These are phyloP conservation scores for Acrocera orbiculus DNA, from an alignment of 2,888 invertebrate species.

Conservation along the genomic window DNA sequence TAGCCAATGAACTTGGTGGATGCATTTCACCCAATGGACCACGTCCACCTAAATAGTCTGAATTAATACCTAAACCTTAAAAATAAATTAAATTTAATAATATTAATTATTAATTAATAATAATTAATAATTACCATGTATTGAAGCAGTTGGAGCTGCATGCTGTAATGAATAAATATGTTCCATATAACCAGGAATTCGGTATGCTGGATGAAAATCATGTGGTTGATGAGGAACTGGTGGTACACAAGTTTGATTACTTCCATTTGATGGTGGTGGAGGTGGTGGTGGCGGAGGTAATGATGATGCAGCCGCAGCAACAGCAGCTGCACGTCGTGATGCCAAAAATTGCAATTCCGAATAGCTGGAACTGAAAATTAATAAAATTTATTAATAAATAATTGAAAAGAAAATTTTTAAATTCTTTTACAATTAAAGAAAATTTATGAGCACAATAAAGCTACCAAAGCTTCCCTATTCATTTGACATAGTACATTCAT, in stretches of 20 bases:
- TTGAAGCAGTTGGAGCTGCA: constrained; percentile 44
- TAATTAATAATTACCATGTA: constrained; percentile 43
- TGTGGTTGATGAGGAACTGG: constrained; percentile 38
- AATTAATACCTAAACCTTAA: constrained; percentile 39
- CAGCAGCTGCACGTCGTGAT: constrained; percentile 32
- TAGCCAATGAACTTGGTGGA: constrained; percentile 50
- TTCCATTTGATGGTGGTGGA: constrained; percentile 22
- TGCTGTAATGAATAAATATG: constrained; percentile 57
- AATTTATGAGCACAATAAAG: neutral
- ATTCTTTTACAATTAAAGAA: neutral
- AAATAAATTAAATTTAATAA: constrained; percentile 16
- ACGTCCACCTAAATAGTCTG: constrained; percentile 42
- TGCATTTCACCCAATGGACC: constrained; percentile 33
- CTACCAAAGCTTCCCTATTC: too few species aligned
- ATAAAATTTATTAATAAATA: too few species aligned
- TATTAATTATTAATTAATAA: neutral
- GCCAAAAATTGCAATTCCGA: constrained; percentile 31
- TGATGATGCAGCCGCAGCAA: constrained; percentile 33
- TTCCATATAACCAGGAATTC: constrained; percentile 60
- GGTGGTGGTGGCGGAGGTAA: constrained; percentile 26
- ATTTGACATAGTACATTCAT: too few species aligned
- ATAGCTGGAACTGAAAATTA: constrained; percentile 19
- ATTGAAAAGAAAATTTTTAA: too few species aligned
- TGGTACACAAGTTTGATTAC: constrained; percentile 24
- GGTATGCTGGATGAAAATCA: constrained; percentile 46